Evolutionary conservation across 2,113 vertebrate species (phyloP), one percentile per base, ranked within the genome.

Genomic region (Scomber japonicus): DNA sequence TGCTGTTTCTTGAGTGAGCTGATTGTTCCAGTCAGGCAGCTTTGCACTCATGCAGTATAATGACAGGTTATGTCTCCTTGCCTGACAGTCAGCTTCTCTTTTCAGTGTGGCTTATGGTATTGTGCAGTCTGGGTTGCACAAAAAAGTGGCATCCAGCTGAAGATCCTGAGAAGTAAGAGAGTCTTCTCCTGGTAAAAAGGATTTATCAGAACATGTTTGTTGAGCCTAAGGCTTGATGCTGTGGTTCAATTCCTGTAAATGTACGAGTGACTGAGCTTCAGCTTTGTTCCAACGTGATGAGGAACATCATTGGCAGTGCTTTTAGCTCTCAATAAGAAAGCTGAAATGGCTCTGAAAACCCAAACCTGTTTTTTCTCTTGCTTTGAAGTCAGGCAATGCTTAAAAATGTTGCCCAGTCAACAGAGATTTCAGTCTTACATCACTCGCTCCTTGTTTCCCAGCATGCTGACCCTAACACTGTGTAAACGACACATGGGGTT

Each of bases 21-120:
- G 1, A 62, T 83, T 75, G 82, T 81, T 85, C 69, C 74, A 77
- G 73, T 54, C 60, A 77, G 80, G 75, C 74, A 78, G 73, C 64
- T 85, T 85, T 82, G 84, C 67, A 56, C 76, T 81, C 69, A 63
- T 70, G 75, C 81, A 80, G 67, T 51, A 71, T 94, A 94, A 94
- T 91, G 71, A 91, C 80, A 80, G 89, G 86, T 89, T 93, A 85
- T 85, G 80, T 79, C 27, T 45, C 63, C 65, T 81, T 82, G 73
- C 57, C 71, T 78, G 71, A 73, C 61, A 69, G 74, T 81, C 46
- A 80, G 72, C 72, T 61, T 13, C 59, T 85, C 75, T 80, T 75
- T 71, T 45, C 66, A 55, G 61, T 59, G 62, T 67, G 76, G 59
- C 27, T 84, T 71, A 78, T 68, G 82, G 75, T 56, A 70, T 83